phyloP scores from a whole-genome alignment of 2,113 vertebrate species.

The Phodopus roborovskii region DNA sequence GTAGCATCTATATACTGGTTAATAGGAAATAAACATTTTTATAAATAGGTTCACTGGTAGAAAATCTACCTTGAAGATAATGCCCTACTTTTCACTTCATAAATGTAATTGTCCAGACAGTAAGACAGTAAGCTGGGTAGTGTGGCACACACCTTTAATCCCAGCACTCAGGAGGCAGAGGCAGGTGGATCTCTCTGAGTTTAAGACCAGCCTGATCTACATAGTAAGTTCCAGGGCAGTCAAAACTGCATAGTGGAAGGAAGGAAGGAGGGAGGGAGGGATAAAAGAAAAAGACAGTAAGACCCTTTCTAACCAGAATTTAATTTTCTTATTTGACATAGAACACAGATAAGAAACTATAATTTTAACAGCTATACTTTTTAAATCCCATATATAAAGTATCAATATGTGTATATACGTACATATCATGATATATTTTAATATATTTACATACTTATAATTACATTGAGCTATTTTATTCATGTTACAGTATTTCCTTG shows the following conservation, averaged over 20 bases:
- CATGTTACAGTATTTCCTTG: not conserved
- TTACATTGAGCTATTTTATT: not conserved
- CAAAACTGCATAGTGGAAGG: not conserved
- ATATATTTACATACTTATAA: not conserved
- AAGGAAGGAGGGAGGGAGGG: fast-evolving
- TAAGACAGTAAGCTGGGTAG: not conserved
- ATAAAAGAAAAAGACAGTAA: not conserved
- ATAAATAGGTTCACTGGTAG: not conserved
- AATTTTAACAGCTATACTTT: not conserved
- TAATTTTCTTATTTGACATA: not conserved
- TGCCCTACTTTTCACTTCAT: not conserved
- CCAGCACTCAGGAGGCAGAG: not conserved
- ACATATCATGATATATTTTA: not conserved
- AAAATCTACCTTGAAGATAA: not conserved
- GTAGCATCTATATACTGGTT: not conserved
- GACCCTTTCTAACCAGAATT: not conserved
- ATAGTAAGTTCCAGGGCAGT: not conserved
- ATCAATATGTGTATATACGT: not conserved
- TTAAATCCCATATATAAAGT: constrained; percentile 18
- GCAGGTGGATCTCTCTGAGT: not conserved
- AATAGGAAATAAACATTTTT: not conserved
- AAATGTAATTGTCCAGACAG: not conserved
- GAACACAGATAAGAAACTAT: constrained; percentile 15
- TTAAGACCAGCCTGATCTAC: not conserved
- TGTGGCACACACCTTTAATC: not conserved